Evolutionary conservation across 2,113 vertebrate genomes (phyloP), one percentile per base, ranked within the genome.

Genomic region (Oncorhynchus tshawytscha): DNA sequence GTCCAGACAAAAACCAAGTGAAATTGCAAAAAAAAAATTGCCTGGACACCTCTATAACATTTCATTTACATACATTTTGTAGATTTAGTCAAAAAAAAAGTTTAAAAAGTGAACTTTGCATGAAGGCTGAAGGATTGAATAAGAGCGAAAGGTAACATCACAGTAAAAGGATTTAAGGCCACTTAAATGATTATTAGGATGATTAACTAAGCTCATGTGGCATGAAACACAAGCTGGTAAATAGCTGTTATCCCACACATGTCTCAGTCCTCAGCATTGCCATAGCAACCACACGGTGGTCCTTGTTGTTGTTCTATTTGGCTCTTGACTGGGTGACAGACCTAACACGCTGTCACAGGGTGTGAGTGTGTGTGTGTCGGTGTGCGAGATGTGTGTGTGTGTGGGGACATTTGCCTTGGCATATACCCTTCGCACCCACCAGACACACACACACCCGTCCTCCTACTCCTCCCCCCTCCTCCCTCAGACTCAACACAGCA

Each of bases 331-430:
- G 59, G 39, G 9, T 45, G 9, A 59, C 29, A 3, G 5, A 13
- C 48, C 27, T 22, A n/a, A 68, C 72, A 75, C 25, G 39, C 27
- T 54, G 71, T 73, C 29, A 31, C n/a, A 60, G 83, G 72, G 62
- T 74, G 80, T 18, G 51, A 74, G 45, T 67, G 15, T 74, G 29
- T 51, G 22, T 25, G 4, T 9, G 8, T 12, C 39, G 75, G 25
- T 81, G 74, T 81, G 81, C 73, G 67, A 70, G 16, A 80, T 18
- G 9, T 39, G 67, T 18, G 31, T 31, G 66, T 31, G 64, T 71
- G 74, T 59, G 67, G 70, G 62, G 77, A 77, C 57, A 73, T 84
- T 85, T 84, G 59, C 76, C 66, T 82, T 81, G 86, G 81, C 83
- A 77, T 34, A 67, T 59, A 49, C 69, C 31, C 57, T 8, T 34